Base-by-base conservation (phyloP, 2,797 vertebrate species). In the Moxostoma hubbsi region DNA sequence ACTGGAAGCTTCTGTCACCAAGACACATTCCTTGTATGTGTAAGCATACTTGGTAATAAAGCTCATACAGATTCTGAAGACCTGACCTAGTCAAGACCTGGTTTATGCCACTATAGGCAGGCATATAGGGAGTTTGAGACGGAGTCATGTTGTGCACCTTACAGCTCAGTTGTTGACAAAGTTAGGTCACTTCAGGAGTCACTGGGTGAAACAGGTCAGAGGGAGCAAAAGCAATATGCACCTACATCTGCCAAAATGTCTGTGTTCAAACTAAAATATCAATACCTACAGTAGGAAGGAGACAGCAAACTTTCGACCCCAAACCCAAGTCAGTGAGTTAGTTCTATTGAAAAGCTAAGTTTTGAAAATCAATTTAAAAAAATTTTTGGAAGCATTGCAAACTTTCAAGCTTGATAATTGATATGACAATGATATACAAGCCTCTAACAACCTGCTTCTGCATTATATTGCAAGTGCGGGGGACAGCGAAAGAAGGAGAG, bases 91-190 rank as follows among this genome's bases (percentile, higher is more conserved):
- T 46, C 67, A 78, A 54, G 50, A 70, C 36, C 49, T 54, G 8
- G n/a, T 24, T 53, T 49, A 46, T 53, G 66, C 4, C n/a, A 36
- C 63, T 76, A 5, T 77, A 54, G 36, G 15, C 13, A 59, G 49
- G 53, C 57, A 70, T 10, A 54, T 54, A 68, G 49, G 6, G 75
- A 46, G 24, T 43, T 45, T 45, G n/a, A 57, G 43, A 65, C 1
- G 10, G 43, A 54, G 15, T 59, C 55, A 61, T 24, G 1, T 43
- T 63, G 13, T 59, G n/a, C 13, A 55, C 67, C 45, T 78, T 71
- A 70, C 5, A 69, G 53, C 57, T 18, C 61, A 18, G 50, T n/a
- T 70, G n/a, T 62, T 54, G 50, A 62, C 57, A 45, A 78, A 78
- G 64, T 67, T 51, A 45, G 13, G 10, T 69, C 36, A 10, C 51